phyloP scores from a whole-genome alignment of 2,797 vertebrate species.

The Pipistrellus pygmaeus region DNA sequence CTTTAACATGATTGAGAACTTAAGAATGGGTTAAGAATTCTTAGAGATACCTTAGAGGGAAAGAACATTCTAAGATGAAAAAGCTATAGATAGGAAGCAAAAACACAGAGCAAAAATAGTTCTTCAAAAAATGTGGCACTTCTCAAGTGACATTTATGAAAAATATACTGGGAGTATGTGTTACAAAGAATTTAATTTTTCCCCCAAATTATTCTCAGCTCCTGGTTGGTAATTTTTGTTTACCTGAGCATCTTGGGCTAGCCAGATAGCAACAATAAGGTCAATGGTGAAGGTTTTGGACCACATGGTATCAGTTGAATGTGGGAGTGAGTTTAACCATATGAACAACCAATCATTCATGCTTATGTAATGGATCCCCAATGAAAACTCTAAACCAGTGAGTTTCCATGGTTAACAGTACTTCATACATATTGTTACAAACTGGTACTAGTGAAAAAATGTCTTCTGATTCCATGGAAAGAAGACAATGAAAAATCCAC shows the following conservation, averaged over 20 bases:
- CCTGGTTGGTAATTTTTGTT: not conserved
- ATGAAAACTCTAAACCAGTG: not conserved
- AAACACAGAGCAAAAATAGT: not conserved
- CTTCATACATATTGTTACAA: not conserved
- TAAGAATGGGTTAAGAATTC: not conserved
- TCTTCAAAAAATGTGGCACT: slow-evolving; percentile 32
- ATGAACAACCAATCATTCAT: not conserved
- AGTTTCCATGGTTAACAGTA: not conserved
- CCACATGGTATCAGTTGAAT: not conserved
- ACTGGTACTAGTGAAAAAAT: not conserved
- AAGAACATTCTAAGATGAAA: not conserved
- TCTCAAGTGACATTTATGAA: not conserved
- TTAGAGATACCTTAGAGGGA: not conserved
- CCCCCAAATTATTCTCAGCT: not conserved
- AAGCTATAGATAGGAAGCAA: not conserved
- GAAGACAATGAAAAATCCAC: not conserved
- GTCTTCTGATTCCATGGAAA: not conserved
- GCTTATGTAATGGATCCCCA: not conserved
- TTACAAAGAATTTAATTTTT: not conserved
- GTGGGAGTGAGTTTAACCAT: not conserved
- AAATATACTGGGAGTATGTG: not conserved
- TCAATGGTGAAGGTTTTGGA: not conserved
- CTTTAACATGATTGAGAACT: not conserved
- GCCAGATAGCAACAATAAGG: not conserved
- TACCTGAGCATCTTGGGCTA: not conserved